Conservation (phyloP, 2,113 vertebrate genomes). For the Ceuthmochares aereus region DNA sequence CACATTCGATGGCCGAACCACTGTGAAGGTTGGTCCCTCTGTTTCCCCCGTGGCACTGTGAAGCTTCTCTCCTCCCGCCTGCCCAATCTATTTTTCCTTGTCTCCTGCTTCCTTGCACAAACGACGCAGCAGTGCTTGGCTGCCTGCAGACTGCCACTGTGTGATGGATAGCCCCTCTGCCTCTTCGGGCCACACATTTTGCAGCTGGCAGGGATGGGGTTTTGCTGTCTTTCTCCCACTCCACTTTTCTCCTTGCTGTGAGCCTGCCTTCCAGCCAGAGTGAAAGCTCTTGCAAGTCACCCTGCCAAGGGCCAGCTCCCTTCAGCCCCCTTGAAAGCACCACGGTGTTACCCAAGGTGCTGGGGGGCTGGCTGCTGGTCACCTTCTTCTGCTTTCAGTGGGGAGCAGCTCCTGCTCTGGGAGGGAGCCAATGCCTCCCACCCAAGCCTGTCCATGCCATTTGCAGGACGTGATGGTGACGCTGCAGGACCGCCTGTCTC, state of each 20-base stretch:
- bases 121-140: background rate
- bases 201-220: background rate
- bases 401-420: background rate
- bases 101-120: background rate
- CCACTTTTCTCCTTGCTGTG: background rate
- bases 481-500: conserved; percentile 95
- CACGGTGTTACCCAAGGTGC: fast-evolving
- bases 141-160: background rate
- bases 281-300: fast-evolving
- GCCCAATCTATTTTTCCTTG: background rate
- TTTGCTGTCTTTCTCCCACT: background rate
- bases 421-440: background rate
- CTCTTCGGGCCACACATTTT: background rate
- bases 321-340: background rate
- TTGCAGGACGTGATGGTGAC: conserved; percentile 95
- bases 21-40: conserved; percentile 86
- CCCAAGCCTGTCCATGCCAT: fast-evolving
- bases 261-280: background rate
- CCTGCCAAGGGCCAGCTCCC: background rate
- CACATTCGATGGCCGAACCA: conserved; percentile 96
- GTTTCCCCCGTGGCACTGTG: fast-evolving
- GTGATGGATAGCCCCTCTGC: background rate
- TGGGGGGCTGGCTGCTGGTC: background rate
- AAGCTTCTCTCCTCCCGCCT: background rate
- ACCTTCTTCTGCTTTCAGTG: too few relatives aligned